Evolutionary conservation across 2,888 invertebrate species (phyloP).

Genomic region (Euproctis similis): DNA sequence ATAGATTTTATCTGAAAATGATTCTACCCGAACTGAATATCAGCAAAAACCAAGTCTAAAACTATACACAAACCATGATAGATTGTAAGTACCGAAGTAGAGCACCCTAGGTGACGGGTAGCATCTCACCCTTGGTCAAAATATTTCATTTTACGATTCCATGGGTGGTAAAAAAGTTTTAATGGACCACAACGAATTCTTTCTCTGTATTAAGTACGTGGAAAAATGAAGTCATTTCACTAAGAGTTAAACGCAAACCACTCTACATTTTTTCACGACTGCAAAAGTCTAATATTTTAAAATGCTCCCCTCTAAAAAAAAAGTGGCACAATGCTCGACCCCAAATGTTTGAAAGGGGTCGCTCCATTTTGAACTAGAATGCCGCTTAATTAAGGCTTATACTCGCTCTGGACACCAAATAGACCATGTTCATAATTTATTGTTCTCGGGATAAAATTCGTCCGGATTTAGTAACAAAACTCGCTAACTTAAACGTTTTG

Average conservation of each 20-base stretch:
- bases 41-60: too few relatives aligned
- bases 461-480: slow-evolving; percentile 57
- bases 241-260: slow-evolving; percentile 5
- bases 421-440: slow-evolving; percentile 65
- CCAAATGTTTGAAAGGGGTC: slow-evolving; percentile 56
- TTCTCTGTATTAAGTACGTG: too few relatives aligned
- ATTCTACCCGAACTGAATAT: too few relatives aligned
- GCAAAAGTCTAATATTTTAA: slow-evolving; percentile 26
- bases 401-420: slow-evolving; percentile 54
- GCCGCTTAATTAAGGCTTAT: slow-evolving; percentile 69
- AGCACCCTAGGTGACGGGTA: too few relatives aligned
- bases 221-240: slow-evolving; percentile 42
- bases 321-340: slow-evolving; percentile 38
- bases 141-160: too few relatives aligned
- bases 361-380: slow-evolving; percentile 58
- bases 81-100: too few relatives aligned
- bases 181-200: too few relatives aligned
- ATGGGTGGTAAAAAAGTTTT: too few relatives aligned
- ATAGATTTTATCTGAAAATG: too few relatives aligned
- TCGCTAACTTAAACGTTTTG: slow-evolving; percentile 43
- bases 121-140: too few relatives aligned
- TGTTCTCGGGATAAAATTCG: slow-evolving; percentile 60
- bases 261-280: slow-evolving; percentile 6
- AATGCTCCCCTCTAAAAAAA: slow-evolving; percentile 23
- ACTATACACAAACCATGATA: too few relatives aligned